Evolutionary conservation across 1,140 invertebrate species (phyloP), one percentile per base, ranked within the genome.

Genomic region (Polypedilum pembai): DNA sequence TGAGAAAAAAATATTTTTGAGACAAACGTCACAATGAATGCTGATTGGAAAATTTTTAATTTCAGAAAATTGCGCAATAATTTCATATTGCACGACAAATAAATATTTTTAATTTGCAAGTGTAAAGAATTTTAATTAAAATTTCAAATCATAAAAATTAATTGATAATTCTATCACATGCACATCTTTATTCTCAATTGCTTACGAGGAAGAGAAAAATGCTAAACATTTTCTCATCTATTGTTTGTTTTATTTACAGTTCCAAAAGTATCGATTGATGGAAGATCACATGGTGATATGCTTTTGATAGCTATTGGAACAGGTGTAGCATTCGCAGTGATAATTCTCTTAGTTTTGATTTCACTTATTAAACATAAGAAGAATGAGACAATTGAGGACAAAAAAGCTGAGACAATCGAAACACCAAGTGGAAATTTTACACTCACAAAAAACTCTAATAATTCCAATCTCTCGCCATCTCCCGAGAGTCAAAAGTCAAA

Each of bases 311-410:
- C 65, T 20, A 69, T 69, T 69, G 65, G 65, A 69, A 69, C n/a
- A 20, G 65, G 65, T 18, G 20, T 18, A 20, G 18, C 20, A 5
- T 20, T 69, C 1, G 65, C 65, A 69, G 20, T 69, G 0, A 20
- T 69, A 69, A 69, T 69, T 69, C 17, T 69, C 7, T 20, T 69
- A 69, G 18, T 69, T 69, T 21, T 69, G 18, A 69, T 69, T 7
- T 20, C 65, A 7, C 18, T 69, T 0, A 69, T 69, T 10, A 69
- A 20, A 20, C 65, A 69, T 1, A 18, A 69, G 20, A 69, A 18
- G 7, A 69, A 18, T 20, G 17, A 10, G 1, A 8, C 18, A 18
- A 69, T 12, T 10, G 20, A 69, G 7, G 65, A 69, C 3, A 69
- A 5, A 18, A 69, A 69, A 17, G n/a, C 10, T 3, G 10, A 56